Conservation (phyloP, 35 echinoderm and acorn worm species). For the Heliocidaris tuberculata region DNA sequence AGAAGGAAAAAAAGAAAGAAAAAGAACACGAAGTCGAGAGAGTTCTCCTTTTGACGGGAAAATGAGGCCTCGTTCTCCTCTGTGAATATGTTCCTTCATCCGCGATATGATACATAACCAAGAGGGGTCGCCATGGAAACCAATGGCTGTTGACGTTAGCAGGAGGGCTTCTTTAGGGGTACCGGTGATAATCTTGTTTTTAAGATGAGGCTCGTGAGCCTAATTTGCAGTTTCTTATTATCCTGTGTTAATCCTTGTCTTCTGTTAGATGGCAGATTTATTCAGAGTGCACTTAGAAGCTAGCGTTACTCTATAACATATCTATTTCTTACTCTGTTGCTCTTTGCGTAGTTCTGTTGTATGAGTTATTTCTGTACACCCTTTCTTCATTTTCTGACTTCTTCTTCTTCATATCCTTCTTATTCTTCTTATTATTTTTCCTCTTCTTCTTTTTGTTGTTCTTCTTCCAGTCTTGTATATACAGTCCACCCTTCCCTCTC, state of each 20-base stretch:
- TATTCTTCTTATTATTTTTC: too few relatives aligned
- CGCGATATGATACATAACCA: background rate
- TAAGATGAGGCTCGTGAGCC: background rate
- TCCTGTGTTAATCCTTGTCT: too few relatives aligned
- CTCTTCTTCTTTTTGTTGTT: background rate
- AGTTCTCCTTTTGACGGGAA: background rate
- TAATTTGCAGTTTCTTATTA: background rate
- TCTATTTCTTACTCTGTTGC: too few relatives aligned
- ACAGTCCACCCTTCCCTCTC: too few relatives aligned
- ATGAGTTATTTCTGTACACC: too few relatives aligned
- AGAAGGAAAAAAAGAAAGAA: background rate
- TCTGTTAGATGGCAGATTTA: too few relatives aligned
- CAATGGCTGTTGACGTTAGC: slow-evolving; percentile 32
- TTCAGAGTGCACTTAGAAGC: too few relatives aligned
- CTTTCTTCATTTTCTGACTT: background rate
- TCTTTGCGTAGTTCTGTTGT: too few relatives aligned
- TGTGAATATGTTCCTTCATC: background rate
- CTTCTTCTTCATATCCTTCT: background rate
- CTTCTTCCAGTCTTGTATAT: too few relatives aligned
- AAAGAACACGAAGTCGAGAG: background rate
- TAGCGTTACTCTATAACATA: too few relatives aligned
- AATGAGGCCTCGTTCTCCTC: background rate
- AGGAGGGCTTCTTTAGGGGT: background rate
- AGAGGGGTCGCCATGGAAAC: background rate
- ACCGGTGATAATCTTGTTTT: background rate